Evolutionary conservation across 92 coral and sea anemone species (phyloP).

Genomic region (Galaxea fascicularis): DNA sequence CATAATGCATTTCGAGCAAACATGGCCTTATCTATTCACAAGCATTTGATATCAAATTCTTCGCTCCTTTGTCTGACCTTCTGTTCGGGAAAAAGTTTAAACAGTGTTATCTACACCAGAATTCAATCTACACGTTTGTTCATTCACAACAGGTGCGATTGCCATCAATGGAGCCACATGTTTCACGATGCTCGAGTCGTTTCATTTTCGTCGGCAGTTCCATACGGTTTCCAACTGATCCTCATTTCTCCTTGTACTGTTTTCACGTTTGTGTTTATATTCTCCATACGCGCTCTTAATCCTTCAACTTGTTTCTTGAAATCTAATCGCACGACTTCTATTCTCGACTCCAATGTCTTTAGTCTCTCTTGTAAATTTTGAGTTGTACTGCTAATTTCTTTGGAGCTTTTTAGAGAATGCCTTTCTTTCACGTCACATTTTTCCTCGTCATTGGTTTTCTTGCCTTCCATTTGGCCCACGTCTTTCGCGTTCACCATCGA

Average conservation of each 20-base stretch:
- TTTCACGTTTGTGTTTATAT: conserved; percentile 16
- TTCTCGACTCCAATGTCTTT: conserved; percentile 19
- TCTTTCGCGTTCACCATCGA: conserved; percentile 33
- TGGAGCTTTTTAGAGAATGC: neutral
- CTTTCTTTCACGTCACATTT: neutral
- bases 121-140: conserved; percentile 11
- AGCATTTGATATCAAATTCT: neutral
- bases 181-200: neutral
- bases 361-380: conserved; percentile 12
- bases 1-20: too few species aligned
- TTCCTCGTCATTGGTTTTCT: neutral
- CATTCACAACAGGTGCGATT: conserved; percentile 19
- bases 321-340: conserved; percentile 18
- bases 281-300: conserved; percentile 40
- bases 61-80: neutral
- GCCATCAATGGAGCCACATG: neutral
- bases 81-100: too few species aligned
- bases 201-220: neutral
- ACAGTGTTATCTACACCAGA: neutral
- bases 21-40: neutral
- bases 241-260: conserved; percentile 16
- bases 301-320: conserved; percentile 35
- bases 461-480: neutral
- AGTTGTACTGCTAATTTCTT: conserved; percentile 7
- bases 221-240: neutral